Evolutionary conservation across 2,113 vertebrate genomes (phyloP).

Genomic region (Apodemus sylvaticus): DNA sequence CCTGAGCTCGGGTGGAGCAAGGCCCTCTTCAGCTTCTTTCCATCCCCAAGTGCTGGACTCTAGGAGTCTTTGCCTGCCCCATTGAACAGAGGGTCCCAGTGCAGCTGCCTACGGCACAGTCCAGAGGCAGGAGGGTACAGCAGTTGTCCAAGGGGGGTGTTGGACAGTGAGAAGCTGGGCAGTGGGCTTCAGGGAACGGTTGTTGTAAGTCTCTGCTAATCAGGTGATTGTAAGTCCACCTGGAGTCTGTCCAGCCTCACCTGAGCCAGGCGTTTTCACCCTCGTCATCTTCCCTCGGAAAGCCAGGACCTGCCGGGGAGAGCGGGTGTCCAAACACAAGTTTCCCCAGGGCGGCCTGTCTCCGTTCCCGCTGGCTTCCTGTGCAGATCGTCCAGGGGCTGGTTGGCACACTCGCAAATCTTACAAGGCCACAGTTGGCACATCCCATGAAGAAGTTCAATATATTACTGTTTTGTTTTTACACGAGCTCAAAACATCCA

Average conservation of each 20-base stretch:
- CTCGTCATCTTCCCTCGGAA: neutral
- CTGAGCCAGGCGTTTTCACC: neutral
- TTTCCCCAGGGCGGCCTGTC: neutral
- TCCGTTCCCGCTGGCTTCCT: neutral
- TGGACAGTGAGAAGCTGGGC: accelerated
- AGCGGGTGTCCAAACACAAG: neutral
- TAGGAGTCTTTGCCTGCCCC: neutral
- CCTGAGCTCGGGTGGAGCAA: neutral
- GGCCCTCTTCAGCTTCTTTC: neutral
- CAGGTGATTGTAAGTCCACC: neutral
- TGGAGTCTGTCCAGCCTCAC: neutral
- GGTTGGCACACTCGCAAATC: slow-evolving; percentile 65
- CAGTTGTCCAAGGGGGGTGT: neutral
- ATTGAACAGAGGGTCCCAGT: neutral
- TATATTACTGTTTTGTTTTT: slow-evolving; percentile 95
- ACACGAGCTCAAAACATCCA: slow-evolving; percentile 89
- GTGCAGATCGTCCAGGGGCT: neutral
- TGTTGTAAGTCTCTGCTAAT: neutral
- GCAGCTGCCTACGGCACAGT: neutral
- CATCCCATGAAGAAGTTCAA: slow-evolving; percentile 88
- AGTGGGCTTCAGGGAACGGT: neutral
- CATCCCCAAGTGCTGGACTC: neutral
- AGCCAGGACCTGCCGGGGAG: neutral
- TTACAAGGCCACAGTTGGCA: slow-evolving; percentile 78
- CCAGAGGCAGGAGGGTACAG: neutral